Percentiles rank a stretch among this genome's conserved stretches.
Conservation (phyloP, 1,140 invertebrate genomes). For the Euwallacea fornicatus region DNA sequence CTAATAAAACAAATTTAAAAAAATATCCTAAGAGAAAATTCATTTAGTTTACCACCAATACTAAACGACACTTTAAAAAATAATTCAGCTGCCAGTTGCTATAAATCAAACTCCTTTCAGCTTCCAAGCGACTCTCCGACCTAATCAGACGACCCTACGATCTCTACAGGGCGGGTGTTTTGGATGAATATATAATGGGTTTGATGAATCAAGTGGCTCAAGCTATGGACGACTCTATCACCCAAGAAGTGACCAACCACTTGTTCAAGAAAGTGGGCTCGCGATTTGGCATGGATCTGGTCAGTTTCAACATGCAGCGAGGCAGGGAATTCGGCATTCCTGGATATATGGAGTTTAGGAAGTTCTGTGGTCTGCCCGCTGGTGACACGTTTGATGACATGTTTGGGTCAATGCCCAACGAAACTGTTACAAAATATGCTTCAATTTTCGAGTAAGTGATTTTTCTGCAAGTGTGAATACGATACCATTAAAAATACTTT, state of each 20-base stretch:
- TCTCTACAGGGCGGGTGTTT: conserved; percentile 84
- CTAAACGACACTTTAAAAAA: not conserved
- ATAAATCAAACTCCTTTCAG: conserved; percentile 52
- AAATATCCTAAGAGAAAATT: not conserved
- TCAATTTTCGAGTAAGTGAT: conserved; percentile 73
- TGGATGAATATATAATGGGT: conserved; percentile 92
- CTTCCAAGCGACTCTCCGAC: conserved; percentile 85
- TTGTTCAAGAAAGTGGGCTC: conserved; percentile 79
- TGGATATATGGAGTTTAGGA: conserved; percentile 90
- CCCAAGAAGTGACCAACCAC: conserved; percentile 90
- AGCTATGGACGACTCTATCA: conserved; percentile 93
- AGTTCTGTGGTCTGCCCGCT: conserved; percentile 84
- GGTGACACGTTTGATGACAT: conserved; percentile 83
- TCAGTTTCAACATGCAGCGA: conserved; percentile 93
- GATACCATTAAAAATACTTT: conserved; percentile 17
- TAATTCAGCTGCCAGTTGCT: not conserved
- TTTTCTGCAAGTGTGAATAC: too few species aligned
- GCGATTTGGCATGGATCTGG: conserved; percentile 86
- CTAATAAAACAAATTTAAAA: not conserved
- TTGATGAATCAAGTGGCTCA: conserved; percentile 93
- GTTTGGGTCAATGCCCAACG: conserved; percentile 85
- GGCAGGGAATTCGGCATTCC: conserved; percentile 90
- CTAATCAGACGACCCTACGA: conserved; percentile 87
- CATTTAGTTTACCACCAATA: not conserved
- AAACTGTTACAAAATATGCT: conserved; percentile 76